A percentile compares a stretch with the other conserved stretches of the same genome.
These are phyloP conservation scores for Aspidapion aeneum DNA, from an alignment of 2,888 invertebrate species.

Conservation along the genomic window DNA sequence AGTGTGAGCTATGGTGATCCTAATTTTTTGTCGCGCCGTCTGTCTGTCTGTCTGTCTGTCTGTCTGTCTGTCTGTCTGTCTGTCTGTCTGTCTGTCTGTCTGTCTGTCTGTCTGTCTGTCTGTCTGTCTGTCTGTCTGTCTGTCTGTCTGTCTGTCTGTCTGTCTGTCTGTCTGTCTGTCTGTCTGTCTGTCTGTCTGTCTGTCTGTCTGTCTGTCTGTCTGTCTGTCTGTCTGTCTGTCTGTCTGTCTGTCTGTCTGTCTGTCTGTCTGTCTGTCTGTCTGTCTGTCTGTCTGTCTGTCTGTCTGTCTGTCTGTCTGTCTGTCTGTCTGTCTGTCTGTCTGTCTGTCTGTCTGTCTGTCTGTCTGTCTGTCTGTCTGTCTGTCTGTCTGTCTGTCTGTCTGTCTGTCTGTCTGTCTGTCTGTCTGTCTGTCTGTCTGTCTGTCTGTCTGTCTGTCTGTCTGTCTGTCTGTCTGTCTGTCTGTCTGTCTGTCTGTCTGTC, in stretches of 20 bases:
- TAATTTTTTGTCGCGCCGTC: neutral
- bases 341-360: neutral
- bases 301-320: neutral
- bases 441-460: neutral
- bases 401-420: neutral
- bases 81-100: neutral
- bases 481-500: neutral
- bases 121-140: neutral
- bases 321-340: neutral
- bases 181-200: neutral
- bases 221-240: neutral
- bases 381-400: neutral
- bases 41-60: conserved; percentile 1
- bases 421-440: neutral
- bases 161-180: neutral
- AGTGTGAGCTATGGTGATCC: too few species aligned
- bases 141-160: neutral
- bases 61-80: too few species aligned
- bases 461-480: neutral
- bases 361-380: neutral
- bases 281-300: neutral
- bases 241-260: neutral
- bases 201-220: neutral
- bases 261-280: neutral
- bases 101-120: neutral